Evolutionary conservation across 2,888 invertebrate species (phyloP), one percentile per base, ranked within the genome.

Genomic region (Apamea monoglypha): DNA sequence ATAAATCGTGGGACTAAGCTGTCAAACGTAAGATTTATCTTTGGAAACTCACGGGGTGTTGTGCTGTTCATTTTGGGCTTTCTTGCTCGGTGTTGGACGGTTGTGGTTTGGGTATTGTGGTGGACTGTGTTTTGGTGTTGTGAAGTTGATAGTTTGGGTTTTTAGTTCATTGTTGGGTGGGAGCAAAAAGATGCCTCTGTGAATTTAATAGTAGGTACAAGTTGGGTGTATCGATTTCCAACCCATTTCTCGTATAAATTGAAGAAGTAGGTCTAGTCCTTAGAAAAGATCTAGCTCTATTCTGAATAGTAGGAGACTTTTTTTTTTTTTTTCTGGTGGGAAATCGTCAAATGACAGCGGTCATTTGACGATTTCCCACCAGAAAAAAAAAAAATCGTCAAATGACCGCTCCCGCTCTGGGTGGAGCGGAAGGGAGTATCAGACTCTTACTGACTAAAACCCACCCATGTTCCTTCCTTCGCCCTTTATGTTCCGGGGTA

Each of bases 11-110:
- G 74, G 86, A 84, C 89, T 84, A 87, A 18, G 67, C 72, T 87
- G 88, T 87, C 88, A 88, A 89, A 89, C 61, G 70, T 81, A 78
- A 89, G 86, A 88, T 86, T 87, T 87, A 88, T 89, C 75, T 72
- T 53, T 61, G 71, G 69, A 74, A 86, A 87, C 71, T 76, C 76
- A 76, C 74, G 63, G 69, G 69, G 21, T 16, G 59, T 25, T 72
- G 53, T 4, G 72, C 64, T 74, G 80, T 77, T 74, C 4, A 76
- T 73, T 66, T 72, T 69, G 16, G 36, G 18, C 16, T 47, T 81
- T 76, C 61, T 81, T 84, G 72, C 59, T 53, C 7, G 21, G 68
- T 32, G 21, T 66, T 63, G 0, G 61, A 29, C 29, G 50, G 47
- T 53, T 84, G 73, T 36, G 64, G 64, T 29, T 72, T 59, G 3